Base-by-base conservation (phyloP, 2,888 invertebrate genomes). In the Elysia crispata region DNA sequence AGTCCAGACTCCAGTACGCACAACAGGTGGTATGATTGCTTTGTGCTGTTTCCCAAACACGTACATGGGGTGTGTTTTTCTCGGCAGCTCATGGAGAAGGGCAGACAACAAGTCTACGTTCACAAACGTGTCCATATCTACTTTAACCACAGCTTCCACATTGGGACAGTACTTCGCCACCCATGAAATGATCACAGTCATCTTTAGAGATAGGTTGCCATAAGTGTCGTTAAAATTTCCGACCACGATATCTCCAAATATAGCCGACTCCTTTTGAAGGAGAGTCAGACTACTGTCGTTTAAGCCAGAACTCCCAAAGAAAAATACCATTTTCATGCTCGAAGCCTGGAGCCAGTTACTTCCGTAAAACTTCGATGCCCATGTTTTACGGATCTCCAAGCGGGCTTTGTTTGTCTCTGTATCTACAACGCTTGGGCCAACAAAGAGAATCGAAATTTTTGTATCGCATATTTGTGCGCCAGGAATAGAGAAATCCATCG, bases 101-200 rank as follows among this genome's bases (percentile, higher is more conserved):
- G 67, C 67, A 11, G 69, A 25, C n/a, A 77, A 57, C 3, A 77
- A 33, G 0, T 67, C 69, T 0, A 77, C 69, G 54, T 77, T 77
- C 20, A 77, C 77, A 23, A 69, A 77, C n/a, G 77, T 77, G 30
- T 77, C 77, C 11, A 33, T 31, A 33, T 77, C 77, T 1, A 77
- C 77, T 23, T 77, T 77, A 0, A 69, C n/a, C 31, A 77, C 77
- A 60, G 69, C 67, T 25, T 69, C 57, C 0, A 77, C 77, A 57
- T 30, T 54, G 1, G 77, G 69, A 11, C 77, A 77, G 30, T 13
- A n/a, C 54, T 69, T 69, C 33, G n/a, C 69, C 8, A 77, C 69
- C 77, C 77, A 77, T 6, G 30, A 33, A 15, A 77, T 69, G 0
- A 69, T 33, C 0, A 69, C 67, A 23, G 69, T 18, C n/a, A 77